phyloP scores from a whole-genome alignment of 2,797 vertebrate genomes.

The Myotis pilosus region DNA sequence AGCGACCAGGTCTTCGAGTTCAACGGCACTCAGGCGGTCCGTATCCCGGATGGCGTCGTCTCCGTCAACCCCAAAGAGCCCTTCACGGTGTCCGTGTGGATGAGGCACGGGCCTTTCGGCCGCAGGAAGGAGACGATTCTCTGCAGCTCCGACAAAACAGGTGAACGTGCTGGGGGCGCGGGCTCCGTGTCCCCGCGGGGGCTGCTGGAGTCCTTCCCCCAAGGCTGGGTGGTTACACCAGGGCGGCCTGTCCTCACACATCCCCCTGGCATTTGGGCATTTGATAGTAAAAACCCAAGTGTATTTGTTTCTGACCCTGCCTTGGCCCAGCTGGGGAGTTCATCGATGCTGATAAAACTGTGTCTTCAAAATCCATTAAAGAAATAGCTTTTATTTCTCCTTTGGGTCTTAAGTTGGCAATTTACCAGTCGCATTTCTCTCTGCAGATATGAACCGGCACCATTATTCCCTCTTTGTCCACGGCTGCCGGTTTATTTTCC shows the following conservation, averaged over 20 bases:
- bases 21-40: conserved; percentile 96
- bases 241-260: background rate
- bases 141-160: conserved; percentile 97
- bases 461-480: conserved; percentile 95
- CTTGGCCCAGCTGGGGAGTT: background rate
- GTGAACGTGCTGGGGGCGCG: conserved; percentile 20
- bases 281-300: background rate
- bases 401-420: background rate
- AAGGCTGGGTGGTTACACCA: background rate
- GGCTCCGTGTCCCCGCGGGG: too few species aligned
- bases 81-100: conserved; percentile 96
- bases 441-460: conserved; percentile 96
- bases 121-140: conserved; percentile 96
- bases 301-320: background rate
- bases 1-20: conserved; percentile 99
- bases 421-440: background rate
- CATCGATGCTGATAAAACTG: background rate
- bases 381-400: background rate
- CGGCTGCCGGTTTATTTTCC: conserved; percentile 94
- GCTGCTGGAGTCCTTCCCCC: too few species aligned
- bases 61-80: conserved; percentile 91
- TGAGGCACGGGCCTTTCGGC: conserved; percentile 94
- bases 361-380: background rate
- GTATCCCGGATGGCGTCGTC: conserved; percentile 91
- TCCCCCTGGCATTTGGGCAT: rapidly evolving